Evolutionary conservation across 2,888 invertebrate genomes (phyloP).

Genomic region (Limnephilus rhombicus): DNA sequence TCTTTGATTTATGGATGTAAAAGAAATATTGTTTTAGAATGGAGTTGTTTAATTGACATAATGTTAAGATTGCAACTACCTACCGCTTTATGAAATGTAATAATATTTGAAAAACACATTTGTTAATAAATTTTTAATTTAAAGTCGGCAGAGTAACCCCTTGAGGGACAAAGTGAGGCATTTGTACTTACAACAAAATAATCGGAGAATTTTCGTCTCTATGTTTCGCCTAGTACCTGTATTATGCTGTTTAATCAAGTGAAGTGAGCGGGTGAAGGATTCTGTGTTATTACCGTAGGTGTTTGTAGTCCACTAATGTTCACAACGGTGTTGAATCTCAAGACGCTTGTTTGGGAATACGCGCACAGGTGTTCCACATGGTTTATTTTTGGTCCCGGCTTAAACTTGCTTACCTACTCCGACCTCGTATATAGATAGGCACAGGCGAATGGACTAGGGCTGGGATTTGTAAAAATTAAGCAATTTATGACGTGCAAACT

Average conservation of each 20-base stretch:
- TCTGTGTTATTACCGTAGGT: constrained; percentile 21
- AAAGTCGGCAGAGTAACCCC: background rate
- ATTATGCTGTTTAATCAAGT: constrained; percentile 8
- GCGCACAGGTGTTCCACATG: constrained; percentile 46
- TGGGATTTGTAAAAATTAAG: background rate
- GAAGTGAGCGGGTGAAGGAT: background rate
- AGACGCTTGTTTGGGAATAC: constrained; percentile 12
- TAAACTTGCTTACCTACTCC: constrained; percentile 7
- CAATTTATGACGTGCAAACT: background rate
- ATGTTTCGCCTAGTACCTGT: background rate
- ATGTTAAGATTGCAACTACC: no score
- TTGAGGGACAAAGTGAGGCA: background rate
- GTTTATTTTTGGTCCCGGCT: constrained; percentile 31
- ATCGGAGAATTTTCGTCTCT: background rate
- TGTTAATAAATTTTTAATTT: background rate
- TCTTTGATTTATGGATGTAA: no score
- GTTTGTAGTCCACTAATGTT: background rate
- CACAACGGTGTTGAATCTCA: constrained; percentile 20
- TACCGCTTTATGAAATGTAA: background rate
- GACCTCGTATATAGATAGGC: constrained; percentile 22
- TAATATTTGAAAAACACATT: background rate
- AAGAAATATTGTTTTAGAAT: no score
- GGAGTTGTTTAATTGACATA: no score
- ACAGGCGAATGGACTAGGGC: background rate
- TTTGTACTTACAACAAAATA: background rate